phyloP scores from a whole-genome alignment of 2,797 vertebrate species.

The Liparis tanakae region DNA sequence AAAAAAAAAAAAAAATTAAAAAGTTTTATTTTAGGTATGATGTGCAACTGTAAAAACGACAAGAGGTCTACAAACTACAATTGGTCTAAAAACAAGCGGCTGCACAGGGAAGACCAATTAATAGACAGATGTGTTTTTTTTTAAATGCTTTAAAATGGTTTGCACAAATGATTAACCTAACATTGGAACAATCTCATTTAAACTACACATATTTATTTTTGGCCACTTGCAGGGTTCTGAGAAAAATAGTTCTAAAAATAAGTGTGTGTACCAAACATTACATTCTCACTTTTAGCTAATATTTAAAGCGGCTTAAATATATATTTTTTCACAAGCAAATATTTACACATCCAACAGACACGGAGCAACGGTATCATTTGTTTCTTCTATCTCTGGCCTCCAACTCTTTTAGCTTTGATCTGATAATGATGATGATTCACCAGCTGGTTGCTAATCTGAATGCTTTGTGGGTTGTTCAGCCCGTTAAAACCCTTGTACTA shows the following conservation, averaged over 20 bases:
- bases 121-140: no score
- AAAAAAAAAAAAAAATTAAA: background rate
- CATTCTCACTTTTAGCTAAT: background rate
- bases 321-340: no score
- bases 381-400: background rate
- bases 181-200: no score
- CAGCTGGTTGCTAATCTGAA: background rate
- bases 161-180: no score
- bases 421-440: background rate
- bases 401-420: background rate
- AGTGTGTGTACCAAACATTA: no score
- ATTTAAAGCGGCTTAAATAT: background rate
- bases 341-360: no score
- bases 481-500: background rate
- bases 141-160: no score
- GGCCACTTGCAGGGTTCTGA: no score
- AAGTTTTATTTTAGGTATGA: background rate
- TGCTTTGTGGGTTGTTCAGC: background rate
- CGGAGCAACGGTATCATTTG: background rate
- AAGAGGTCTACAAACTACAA: no score
- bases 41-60: background rate
- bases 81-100: no score
- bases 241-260: background rate
- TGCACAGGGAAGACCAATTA: no score
- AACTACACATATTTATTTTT: no score